A percentile compares a stretch with the other conserved stretches of the same genome.
These are phyloP conservation scores for Smithornis capensis DNA, from an alignment of 2,113 vertebrate genomes.

Conservation along the genomic window DNA sequence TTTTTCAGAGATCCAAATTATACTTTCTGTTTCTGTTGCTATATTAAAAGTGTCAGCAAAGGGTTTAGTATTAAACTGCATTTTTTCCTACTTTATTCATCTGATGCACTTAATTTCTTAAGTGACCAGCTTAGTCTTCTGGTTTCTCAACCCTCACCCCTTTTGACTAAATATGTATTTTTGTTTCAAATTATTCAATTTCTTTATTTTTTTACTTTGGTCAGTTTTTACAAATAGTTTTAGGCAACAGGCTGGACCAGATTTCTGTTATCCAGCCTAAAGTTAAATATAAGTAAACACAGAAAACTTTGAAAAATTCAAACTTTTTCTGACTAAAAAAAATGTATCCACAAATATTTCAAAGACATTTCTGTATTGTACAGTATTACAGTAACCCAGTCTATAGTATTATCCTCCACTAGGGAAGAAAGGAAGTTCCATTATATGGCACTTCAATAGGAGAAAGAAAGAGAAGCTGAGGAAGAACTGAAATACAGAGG, in stretches of 20 bases:
- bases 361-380: background rate
- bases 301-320: background rate
- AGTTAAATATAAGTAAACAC: background rate
- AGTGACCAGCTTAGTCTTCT: background rate
- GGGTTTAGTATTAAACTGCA: background rate
- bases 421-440: background rate
- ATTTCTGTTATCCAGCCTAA: background rate
- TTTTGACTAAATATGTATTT: background rate
- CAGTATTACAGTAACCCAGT: background rate
- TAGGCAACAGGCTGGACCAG: background rate
- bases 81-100: background rate
- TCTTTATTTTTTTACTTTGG: background rate
- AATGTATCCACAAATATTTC: background rate
- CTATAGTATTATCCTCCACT: background rate
- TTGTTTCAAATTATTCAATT: background rate
- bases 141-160: background rate
- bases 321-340: background rate
- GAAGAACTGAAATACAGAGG: background rate
- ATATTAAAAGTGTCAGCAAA: background rate
- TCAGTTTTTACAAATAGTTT: background rate
- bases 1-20: background rate
- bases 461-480: fast-evolving
- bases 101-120: background rate
- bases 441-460: background rate
- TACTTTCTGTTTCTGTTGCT: background rate